Base-by-base conservation (phyloP, 2,113 vertebrate species). In the Sapayoa aenigma region DNA sequence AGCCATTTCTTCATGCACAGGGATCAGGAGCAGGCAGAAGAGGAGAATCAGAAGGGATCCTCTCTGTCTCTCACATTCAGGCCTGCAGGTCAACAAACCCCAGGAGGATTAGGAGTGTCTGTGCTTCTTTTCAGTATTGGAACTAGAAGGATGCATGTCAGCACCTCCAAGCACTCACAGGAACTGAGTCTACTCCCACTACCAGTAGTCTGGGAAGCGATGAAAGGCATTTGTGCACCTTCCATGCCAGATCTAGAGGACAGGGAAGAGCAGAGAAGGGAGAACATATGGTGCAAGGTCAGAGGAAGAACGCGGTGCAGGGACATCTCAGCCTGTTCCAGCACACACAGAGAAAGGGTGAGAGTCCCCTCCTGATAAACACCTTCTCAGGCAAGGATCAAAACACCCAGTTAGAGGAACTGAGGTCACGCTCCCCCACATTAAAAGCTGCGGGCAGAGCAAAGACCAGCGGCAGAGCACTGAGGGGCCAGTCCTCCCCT, bases 241-340 rank as follows among this genome's bases (percentile, higher is more conserved):
- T 47, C 84, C 69, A 21, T 8, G 12, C 44, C 90, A 72, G 39
- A 59, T 47, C 56, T 59, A 30, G 76, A 63, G 58, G 49, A 73
- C 46, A 16, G 69, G 84, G 75, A 78, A 49, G 37, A 39, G 33
- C 74, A 50, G 23, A 42, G 50, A n/a, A 91, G 55, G 65, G 52
- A 76, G 60, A 79, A 80, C 66, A 69, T 14, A 65, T 1, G 42
- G 74, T 37, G 37, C 84, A 89, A 94, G 87, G 87, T 92, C 92
- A 94, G 77, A 52, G 65, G 76, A 90, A 87, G 73, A 81, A 50
- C 5, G 11, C 0, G 0, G 28, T 2, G 5, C 0, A 0, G 25
- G 56, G 42, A 74, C 0, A 14, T 11, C 73, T 84, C 73, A 49
- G 66, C 18, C 69, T 82, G 35, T 60, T 77, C 69, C 62, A 44